Base-by-base conservation (phyloP, 2,113 vertebrate genomes). In the Hypomesus transpacificus region DNA sequence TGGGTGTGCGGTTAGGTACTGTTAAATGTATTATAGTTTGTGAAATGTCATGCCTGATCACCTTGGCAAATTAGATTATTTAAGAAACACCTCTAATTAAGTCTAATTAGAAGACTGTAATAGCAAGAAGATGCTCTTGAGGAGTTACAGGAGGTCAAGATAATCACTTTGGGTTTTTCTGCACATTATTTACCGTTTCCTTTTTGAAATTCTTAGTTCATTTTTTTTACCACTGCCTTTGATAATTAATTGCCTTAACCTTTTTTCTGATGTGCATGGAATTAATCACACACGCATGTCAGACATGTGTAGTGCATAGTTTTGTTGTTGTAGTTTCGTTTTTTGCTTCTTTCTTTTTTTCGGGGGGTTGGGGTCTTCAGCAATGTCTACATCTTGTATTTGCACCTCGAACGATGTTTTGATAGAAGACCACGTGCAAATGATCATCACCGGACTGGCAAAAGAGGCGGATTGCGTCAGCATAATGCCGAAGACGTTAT, bases 11-110 rank as follows among this genome's bases (percentile, higher is more conserved):
- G 39, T 46, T 13, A 46, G 9, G 39, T 46, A 13, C 8, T 13
- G 39, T 11, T 46, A 46, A 46, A 46, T 13, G 39, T 13, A 9
- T 13, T 34, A 13, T 46, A 46, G 39, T 46, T 46, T 46, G 39
- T 46, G 59, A 88, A 89, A 90, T 89, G 88, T 83, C 88, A 87
- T 76, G 80, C 4, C 64, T 79, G 86, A 89, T 89, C 85, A 89
- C 69, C 57, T 51, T 65, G 56, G 67, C 68, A 68, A 80, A 81
- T 79, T 66, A 75, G 34, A 74, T 88, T 83, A 87, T 82, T 83
- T 80, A 80, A 62, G 77, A 85, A 62, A 77, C 79, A 81, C 74
- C 80, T 75, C 82, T 81, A 70, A 75, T 84, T 85, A 87, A 74
- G 80, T 80, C 64, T 88, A 84, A 87, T 89, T 87, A 82, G 26